A percentile compares a stretch with the other conserved stretches of the same genome.
These are phyloP conservation scores for Chlorodrepanis virens DNA, from an alignment of 2,113 vertebrate genomes.

Conservation along the genomic window DNA sequence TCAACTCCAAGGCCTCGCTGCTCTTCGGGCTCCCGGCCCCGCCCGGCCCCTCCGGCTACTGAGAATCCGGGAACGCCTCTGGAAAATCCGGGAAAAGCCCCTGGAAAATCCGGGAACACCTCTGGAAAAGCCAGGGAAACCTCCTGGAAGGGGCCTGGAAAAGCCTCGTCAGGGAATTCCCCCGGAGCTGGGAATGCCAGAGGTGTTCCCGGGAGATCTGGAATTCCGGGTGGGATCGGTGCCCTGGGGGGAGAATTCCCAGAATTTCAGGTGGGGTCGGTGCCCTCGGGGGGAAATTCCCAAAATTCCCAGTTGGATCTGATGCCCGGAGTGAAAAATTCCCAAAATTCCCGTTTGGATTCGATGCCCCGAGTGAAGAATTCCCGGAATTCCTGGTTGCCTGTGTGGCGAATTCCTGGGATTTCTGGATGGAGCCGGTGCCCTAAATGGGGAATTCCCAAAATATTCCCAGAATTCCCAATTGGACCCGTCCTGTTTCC, in stretches of 20 bases:
- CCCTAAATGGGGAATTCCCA: neutral
- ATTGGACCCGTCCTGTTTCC: neutral
- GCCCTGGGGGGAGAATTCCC: no score
- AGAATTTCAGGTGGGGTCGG: neutral
- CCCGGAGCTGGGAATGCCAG: neutral
- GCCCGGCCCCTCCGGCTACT: neutral
- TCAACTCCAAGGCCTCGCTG: neutral
- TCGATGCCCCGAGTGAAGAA: neutral
- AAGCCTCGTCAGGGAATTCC: neutral
- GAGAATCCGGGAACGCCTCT: neutral
- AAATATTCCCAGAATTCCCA: fast-evolving
- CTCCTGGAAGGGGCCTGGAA: neutral
- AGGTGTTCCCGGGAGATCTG: neutral
- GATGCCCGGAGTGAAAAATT: neutral
- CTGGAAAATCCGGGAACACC: no score
- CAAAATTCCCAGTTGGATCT: no score
- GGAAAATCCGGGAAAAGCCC: no score
- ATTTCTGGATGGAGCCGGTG: no score
- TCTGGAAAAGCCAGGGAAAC: no score
- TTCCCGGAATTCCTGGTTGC: fast-evolving
- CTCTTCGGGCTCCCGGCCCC: neutral
- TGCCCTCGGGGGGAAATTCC: neutral
- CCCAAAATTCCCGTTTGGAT: neutral
- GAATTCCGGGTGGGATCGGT: neutral
- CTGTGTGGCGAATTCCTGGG: neutral